Evolutionary conservation across 2,113 vertebrate genomes (phyloP), one percentile per base, ranked within the genome.

Genomic region (Aegotheles bennettii): DNA sequence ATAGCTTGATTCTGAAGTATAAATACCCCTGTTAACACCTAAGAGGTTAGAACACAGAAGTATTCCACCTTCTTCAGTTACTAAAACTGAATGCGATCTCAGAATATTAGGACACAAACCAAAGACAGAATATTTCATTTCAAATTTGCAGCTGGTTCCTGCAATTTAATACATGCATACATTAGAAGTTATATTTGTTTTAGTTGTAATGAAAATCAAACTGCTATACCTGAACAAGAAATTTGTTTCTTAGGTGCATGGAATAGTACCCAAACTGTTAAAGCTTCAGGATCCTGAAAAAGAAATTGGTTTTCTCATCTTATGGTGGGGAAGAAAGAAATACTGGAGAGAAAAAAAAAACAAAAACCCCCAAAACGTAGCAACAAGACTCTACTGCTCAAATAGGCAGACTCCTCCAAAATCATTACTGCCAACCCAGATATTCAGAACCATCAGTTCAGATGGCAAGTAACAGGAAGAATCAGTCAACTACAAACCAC

Each of bases 261-360:
- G 94, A 99, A 99, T 80, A 98, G 96, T 97, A 99, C 97, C 99
- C 99, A 99, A 84, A 99, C 97, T 67, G 98, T 96, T 93, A 99
- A 97, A 96, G 96, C 97, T 93, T 99, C 98, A 90, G 98, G 98
- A 97, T 98, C 99, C 99, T 99, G 91, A 70, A 96, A 97, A 84
- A 95, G 1, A 95, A 73, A 71, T 59, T 17, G 10, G 14, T 78
- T 73, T 50, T 84, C 28, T 93, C 6, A 35, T 50, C 6, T 85
- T 51, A 84, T 9, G 7, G 17, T 16, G 29, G 47, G 10, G 38
- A 16, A 10, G 7, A 73, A 23, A 76, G 26, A 74, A 77, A 21
- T 76, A 65, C 6, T 61, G 9, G n/a, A 68, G 8, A 47, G 4
- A 9, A 26, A 24, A 25, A 54, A 20, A 54, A 8, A 33, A 50